A percentile compares a stretch with the other conserved stretches of the same genome.
These are phyloP conservation scores for Brachypodius melanocephalos DNA, from an alignment of 2,113 vertebrate genomes.

Conservation along the genomic window DNA sequence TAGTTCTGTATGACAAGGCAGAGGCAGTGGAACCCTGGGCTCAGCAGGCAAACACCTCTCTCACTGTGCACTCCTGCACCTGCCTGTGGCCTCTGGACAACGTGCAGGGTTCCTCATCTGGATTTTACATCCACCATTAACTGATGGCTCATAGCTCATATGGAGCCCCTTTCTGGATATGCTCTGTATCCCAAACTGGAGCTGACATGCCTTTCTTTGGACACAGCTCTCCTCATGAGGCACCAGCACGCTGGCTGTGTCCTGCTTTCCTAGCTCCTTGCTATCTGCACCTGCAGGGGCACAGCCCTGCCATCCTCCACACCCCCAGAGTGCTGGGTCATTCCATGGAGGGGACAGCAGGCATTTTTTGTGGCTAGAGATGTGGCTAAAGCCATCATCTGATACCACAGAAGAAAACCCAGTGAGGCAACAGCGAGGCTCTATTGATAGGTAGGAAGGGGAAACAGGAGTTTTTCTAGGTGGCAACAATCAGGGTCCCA, in stretches of 20 bases:
- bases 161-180: not conserved
- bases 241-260: rapidly evolving
- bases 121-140: not conserved
- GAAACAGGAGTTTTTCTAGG: not conserved
- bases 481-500: not conserved
- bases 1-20: not conserved
- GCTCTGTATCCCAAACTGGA: not conserved
- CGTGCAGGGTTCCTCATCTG: rapidly evolving
- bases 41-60: not conserved
- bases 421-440: rapidly evolving
- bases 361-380: not conserved
- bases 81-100: not conserved
- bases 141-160: not conserved
- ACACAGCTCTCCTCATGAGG: not conserved
- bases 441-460: not conserved
- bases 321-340: not conserved
- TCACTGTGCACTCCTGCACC: not conserved
- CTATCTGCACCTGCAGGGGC: rapidly evolving
- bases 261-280: not conserved
- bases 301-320: not conserved
- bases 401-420: not conserved
- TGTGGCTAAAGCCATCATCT: not conserved
- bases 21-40: rapidly evolving
- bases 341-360: not conserved
- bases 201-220: not conserved